A percentile compares a stretch with the other conserved stretches of the same genome.
Evolutionary conservation across 37 sponge, comb jelly and placozoan species (phyloP).

Genomic region (Hormiphora californensis): DNA sequence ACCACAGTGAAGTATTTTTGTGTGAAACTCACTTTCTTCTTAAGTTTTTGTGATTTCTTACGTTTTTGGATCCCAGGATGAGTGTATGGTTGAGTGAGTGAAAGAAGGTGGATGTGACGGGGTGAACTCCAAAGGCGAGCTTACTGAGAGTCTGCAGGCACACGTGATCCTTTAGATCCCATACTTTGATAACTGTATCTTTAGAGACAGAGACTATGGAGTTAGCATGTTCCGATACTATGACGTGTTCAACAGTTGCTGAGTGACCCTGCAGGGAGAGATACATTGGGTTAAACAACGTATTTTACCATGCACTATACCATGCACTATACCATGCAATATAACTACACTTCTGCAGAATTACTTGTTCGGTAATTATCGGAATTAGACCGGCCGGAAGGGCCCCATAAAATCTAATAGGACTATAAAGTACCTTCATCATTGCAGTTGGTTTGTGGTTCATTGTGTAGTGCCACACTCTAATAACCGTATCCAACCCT

Average conservation of each 20-base stretch:
- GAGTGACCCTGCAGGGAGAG: slow-evolving; percentile 80
- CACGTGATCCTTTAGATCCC: slow-evolving; percentile 78
- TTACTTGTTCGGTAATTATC: no score
- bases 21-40: no score
- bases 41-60: no score
- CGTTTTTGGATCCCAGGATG: slow-evolving; percentile 68
- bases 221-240: slow-evolving; percentile 57
- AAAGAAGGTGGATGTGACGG: slow-evolving; percentile 66
- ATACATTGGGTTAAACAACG: background rate
- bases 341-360: no score
- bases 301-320: background rate
- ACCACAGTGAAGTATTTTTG: no score
- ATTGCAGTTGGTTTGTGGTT: slow-evolving; percentile 68
- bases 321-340: no score
- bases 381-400: no score
- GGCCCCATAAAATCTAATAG: no score
- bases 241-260: slow-evolving; percentile 69
- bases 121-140: slow-evolving; percentile 22
- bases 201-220: slow-evolving; percentile 79
- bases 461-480: slow-evolving; percentile 86
- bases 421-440: slow-evolving; percentile 19
- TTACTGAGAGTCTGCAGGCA: slow-evolving; percentile 73
- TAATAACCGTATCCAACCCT: slow-evolving; percentile 71
- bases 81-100: slow-evolving; percentile 64
- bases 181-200: slow-evolving; percentile 77